These are phyloP conservation scores for Chloebia gouldiae DNA, from an alignment of 2,113 vertebrate species.

Conservation along the genomic window DNA sequence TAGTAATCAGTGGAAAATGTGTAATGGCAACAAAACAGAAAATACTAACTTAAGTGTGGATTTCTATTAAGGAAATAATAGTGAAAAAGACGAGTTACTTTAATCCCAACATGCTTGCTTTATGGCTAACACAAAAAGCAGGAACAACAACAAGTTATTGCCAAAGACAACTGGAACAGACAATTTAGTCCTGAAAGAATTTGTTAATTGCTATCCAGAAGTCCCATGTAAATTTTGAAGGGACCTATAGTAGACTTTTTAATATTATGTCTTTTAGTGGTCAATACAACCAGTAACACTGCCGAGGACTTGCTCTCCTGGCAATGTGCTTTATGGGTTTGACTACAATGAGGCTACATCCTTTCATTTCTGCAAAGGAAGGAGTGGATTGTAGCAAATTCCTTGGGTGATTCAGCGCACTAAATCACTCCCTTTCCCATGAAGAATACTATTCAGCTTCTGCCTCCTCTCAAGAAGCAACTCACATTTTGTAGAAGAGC, in stretches of 20 bases:
- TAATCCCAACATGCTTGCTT: background rate
- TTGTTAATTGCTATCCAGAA: background rate
- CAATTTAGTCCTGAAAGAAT: background rate
- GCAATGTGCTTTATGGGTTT: background rate
- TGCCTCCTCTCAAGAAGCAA: background rate
- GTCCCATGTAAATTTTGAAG: background rate
- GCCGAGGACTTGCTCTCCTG: background rate
- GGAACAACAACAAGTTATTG: background rate
- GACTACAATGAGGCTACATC: background rate
- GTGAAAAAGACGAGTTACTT: background rate
- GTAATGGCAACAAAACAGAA: background rate
- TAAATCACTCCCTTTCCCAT: background rate
- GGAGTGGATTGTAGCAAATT: background rate
- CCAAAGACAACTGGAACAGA: background rate
- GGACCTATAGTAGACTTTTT: background rate
- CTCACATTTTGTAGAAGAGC: conserved; percentile 40
- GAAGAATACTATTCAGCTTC: background rate
- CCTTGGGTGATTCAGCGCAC: background rate
- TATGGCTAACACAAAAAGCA: background rate
- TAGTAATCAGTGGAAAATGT: accelerated
- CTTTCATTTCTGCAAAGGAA: background rate
- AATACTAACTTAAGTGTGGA: accelerated
- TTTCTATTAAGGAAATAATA: background rate
- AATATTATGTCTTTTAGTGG: background rate
- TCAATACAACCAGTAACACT: background rate